Base-by-base conservation (phyloP, 2,113 vertebrate genomes). In the Scopus umbretta region DNA sequence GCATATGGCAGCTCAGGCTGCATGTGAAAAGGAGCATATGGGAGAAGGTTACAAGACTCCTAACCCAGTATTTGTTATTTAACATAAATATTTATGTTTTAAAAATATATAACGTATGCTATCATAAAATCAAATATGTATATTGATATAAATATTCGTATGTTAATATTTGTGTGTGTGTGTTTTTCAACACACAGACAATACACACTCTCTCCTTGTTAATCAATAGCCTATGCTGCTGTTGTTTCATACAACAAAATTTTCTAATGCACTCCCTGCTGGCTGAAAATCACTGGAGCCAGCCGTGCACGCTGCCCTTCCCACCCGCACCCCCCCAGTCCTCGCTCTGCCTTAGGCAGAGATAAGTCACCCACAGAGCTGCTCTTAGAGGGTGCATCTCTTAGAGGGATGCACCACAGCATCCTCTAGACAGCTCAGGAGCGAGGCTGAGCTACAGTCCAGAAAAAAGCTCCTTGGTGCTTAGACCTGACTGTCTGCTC, bases 371-470 rank as follows among this genome's bases (percentile, higher is more conserved):
- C 3, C 16, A 22, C 13, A 7, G 56, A 40, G 10, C 38, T 29
- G 5, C 29, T 38, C 32, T 52, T 15, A 11, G 19, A 63, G 34
- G 19, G 12, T n/a, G n/a, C n/a, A n/a, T n/a, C 29, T 38, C 32
- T 52, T 15, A 11, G 19, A 63, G 34, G 19, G 12, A n/a, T n/a
- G 5, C 16, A 63, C 4, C 22, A 3, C 53, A 30, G 30, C 16
- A 20, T 26, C 30, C 23, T 59, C 29, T 13, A 7, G 7, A 21
- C 2, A 3, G 16, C 34, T n/a, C 20, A 9, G 7, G 61, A 53
- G 8, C 1, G 1, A 23, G 20, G 10, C 5, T 7, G 5, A 52
- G 13, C 45, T n/a, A 12, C 29, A 52, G n/a, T 19, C 5, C 2
- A 10, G 34, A 14, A 49, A 42, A 80, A 56, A 18, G 11, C 34